Evolutionary conservation across 2,888 invertebrate species (phyloP).

Genomic region (Apodemia mormo): DNA sequence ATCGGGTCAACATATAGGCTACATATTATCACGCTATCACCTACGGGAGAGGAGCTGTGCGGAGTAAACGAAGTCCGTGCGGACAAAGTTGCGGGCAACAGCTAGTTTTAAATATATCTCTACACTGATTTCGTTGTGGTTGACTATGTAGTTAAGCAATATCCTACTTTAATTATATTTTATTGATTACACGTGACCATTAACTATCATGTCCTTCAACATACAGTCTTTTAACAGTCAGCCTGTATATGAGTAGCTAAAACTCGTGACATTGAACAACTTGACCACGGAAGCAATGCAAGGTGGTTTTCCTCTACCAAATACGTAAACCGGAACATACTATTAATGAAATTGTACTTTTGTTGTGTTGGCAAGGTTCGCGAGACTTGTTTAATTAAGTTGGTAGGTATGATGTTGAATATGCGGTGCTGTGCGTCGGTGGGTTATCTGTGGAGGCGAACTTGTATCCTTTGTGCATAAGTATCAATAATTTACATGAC

Average conservation of each 20-base stretch:
- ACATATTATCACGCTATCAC: no score
- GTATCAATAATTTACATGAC: not conserved
- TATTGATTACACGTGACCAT: no score
- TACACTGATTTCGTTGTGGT: no score
- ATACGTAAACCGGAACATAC: slow-evolving; percentile 13
- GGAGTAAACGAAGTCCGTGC: no score
- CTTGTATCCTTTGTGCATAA: not conserved
- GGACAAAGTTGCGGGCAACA: no score
- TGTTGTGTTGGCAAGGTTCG: slow-evolving; percentile 6
- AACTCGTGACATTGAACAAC: not conserved
- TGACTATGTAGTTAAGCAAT: no score
- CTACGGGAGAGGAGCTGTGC: no score
- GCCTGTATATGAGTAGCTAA: not conserved
- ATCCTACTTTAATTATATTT: no score
- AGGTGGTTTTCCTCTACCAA: slow-evolving; percentile 18
- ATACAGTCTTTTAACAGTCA: no score
- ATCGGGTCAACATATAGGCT: no score
- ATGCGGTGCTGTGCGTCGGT: slow-evolving; percentile 4
- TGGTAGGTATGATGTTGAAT: slow-evolving; percentile 11
- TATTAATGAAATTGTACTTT: slow-evolving; percentile 10
- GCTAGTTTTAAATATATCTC: no score
- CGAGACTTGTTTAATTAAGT: slow-evolving; percentile 4
- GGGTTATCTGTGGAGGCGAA: slow-evolving; percentile 6
- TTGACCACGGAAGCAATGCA: slow-evolving; percentile 28
- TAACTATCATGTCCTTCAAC: no score